Evolutionary conservation across 2,888 invertebrate species (phyloP).

Genomic region (Eucriotettix oculatus): DNA sequence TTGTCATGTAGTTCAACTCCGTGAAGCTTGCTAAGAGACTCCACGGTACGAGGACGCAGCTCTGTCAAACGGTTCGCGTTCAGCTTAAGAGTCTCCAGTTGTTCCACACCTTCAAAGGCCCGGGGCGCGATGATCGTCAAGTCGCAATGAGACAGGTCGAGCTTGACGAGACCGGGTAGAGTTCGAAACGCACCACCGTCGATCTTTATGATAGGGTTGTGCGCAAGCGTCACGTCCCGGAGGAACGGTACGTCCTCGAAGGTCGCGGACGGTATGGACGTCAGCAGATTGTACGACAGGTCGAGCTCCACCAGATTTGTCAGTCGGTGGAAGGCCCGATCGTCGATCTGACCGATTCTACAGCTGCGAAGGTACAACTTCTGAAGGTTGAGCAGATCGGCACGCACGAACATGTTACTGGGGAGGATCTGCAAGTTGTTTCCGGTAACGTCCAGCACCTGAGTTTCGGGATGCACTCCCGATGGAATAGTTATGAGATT

Average conservation of each 20-base stretch:
- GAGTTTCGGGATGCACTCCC: conserved; percentile 72
- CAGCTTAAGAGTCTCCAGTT: conserved; percentile 60
- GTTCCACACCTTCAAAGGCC: conserved; percentile 60
- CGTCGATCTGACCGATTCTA: conserved; percentile 71
- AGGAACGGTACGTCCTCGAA: conserved; percentile 66
- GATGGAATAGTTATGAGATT: conserved; percentile 71
- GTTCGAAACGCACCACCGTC: conserved; percentile 56
- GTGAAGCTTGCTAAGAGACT: conserved; percentile 53
- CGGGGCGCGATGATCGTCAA: conserved; percentile 59
- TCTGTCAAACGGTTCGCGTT: conserved; percentile 66
- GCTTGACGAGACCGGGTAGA: conserved; percentile 59
- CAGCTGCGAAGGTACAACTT: conserved; percentile 70
- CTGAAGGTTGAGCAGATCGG: conserved; percentile 71
- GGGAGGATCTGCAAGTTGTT: conserved; percentile 74
- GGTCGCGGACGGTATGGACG: conserved; percentile 61
- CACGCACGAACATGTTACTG: conserved; percentile 63
- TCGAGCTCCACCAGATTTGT: conserved; percentile 83
- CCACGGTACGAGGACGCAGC: conserved; percentile 53
- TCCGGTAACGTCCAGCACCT: conserved; percentile 77
- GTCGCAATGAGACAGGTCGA: conserved; percentile 71
- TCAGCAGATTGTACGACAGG: conserved; percentile 67
- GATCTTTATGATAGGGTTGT: conserved; percentile 69
- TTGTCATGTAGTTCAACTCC: conserved; percentile 73
- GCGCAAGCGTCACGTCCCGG: conserved; percentile 60
- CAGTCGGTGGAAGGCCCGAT: conserved; percentile 66